Evolutionary conservation across 1,140 invertebrate species (phyloP), one percentile per base, ranked within the genome.

Genomic region (Pseudachorutes palmiensis): DNA sequence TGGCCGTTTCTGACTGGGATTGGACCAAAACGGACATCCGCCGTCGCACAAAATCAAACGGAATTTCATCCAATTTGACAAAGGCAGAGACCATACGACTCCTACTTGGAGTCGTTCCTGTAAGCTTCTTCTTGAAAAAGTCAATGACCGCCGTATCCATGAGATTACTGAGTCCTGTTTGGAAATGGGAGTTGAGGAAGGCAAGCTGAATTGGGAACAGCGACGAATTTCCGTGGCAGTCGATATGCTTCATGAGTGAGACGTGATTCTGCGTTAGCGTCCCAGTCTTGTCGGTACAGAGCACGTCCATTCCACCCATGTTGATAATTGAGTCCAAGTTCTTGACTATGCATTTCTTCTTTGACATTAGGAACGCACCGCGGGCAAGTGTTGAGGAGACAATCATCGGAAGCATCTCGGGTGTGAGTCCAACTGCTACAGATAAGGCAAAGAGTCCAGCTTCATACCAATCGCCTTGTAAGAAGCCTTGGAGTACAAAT

Each of bases 231-330:
- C 67, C 67, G 12, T 59, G 26, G 0, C 31, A 61, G 22, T 65
- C 36, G 2, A 65, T 30, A 51, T 65, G 32, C 12, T 22, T 29
- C 12, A 22, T 26, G 2, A 69, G 32, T 0, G 51, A 30, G n/a
- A 69, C 67, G 0, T 48, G n/a, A 48, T 55, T 65, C 26, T 69
- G 33, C 0, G 67, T 69, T n/a, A 69, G n/a, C 1, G 67, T 69
- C 24, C 67, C 67, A 2, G 67, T 69, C 65, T 69, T 69, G 29
- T 69, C 67, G 0, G 67, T 69, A 62, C 67, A 67, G n/a, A 67
- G 57, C 12, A 68, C 36, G 49, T 68, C 61, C 5, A 68, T 55
- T 26, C 31, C 66, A 5, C 66, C 66, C 36, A 68, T 22, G 29
- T 68, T 68, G 41, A 61, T 49, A 22, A 68, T 64, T 22, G 48